Base-by-base conservation (phyloP, 2,797 vertebrate genomes). In the Leucoraja ocellata region DNA sequence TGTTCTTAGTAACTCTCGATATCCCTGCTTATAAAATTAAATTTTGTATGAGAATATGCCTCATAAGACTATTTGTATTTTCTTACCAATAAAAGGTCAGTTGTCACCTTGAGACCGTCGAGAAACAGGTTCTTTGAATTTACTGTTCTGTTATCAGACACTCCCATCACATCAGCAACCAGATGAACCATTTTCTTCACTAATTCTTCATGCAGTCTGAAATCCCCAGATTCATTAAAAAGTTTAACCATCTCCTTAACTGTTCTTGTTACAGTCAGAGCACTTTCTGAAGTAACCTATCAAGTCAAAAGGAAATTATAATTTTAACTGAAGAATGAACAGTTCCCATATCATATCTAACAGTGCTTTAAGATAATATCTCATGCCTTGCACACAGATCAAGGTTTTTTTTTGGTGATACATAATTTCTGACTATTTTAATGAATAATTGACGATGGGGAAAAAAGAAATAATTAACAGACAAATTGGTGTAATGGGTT, bases 61-160 rank as follows among this genome's bases (percentile, higher is more conserved):
- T 25, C 18, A 1, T 18, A 73, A 73, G 16, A 21, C 71, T 4
- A 73, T 23, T 68, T 14, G 65, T 68, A 13, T 14, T 68, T 73
- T 73, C 97, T 96, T 94, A 98, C 98, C 96, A 97, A 94, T 93
- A 97, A 94, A 36, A 97, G 80, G 8, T 96, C 94, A 54, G 96
- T 95, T 13, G 96, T 95, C 18, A 93, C 93, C 93, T 94, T 95
- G 39, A 97, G 93, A 93, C 96, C 95, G 93, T 97, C 95, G 18
- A 94, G 93, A 0, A 94, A 94, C 4, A 97, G 93, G 46, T 93
- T 94, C 71, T 84, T 79, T 0, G 2, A 81, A 23, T 93, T 93
- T 88, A 93, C 93, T 7, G n/a, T 14, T n/a, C 71, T 84, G n/a
- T 84, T 93, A 61, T 91, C 91, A 0, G 93, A 93, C 71, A 94